Conservation (phyloP, 2,113 vertebrate species). For the Sceloporus undulatus region DNA sequence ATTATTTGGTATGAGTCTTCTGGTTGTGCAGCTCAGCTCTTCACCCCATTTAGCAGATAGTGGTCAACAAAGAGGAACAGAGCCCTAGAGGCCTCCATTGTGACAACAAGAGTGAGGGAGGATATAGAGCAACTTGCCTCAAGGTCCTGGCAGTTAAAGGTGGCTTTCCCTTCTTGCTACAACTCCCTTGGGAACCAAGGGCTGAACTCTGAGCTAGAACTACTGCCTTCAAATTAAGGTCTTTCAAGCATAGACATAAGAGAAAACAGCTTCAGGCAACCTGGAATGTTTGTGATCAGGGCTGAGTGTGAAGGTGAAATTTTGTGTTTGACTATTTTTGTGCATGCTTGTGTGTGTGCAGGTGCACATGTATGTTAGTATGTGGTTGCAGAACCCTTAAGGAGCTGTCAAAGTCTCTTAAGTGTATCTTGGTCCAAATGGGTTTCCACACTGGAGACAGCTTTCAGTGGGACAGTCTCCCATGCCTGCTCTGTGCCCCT, state of each 20-base stretch:
- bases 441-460: not conserved
- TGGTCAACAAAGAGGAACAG: not conserved
- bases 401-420: not conserved
- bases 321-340: not conserved
- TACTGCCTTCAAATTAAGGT: not conserved
- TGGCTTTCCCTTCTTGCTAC: not conserved
- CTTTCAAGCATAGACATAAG: not conserved
- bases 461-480: not conserved
- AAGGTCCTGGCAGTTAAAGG: not conserved
- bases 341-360: not conserved
- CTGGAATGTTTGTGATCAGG: not conserved
- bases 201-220: not conserved
- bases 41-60: not conserved
- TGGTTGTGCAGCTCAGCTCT: not conserved
- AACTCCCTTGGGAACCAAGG: not conserved
- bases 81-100: not conserved
- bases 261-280: not conserved
- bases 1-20: not conserved
- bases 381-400: conserved; percentile 10
- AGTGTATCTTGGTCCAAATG: not conserved
- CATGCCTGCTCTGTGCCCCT: conserved; percentile 14
- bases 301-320: not conserved
- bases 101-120: not conserved
- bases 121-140: not conserved
- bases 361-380: not conserved